Conservation (phyloP, 2,888 invertebrate species). For the Nesidiocoris tenuis region DNA sequence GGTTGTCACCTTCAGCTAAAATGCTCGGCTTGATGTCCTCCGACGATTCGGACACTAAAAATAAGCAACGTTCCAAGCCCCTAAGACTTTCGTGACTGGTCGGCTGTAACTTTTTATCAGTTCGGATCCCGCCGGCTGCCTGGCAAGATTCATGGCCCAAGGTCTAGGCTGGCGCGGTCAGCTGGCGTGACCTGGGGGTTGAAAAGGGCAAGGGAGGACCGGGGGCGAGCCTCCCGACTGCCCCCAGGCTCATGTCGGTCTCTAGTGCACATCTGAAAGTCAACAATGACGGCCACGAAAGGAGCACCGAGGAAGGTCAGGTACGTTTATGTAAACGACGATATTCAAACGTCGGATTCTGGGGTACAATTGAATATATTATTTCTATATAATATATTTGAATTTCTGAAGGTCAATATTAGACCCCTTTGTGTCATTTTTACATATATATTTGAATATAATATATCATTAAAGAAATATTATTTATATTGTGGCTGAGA, state of each 20-base stretch:
- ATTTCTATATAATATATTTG: too few species aligned
- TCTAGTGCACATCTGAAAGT: constrained; percentile 34
- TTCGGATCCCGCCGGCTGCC: neutral
- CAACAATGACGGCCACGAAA: constrained; percentile 35
- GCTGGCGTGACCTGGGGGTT: constrained; percentile 26
- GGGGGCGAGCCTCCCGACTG: neutral
- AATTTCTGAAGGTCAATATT: too few species aligned
- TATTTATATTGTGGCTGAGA: too few species aligned
- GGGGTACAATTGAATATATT: neutral
- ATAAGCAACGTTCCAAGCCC: neutral
- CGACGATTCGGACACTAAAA: neutral
- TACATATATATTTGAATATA: too few species aligned
- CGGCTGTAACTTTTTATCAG: neutral
- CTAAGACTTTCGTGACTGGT: neutral
- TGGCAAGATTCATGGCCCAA: constrained; percentile 8
- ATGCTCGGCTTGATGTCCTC: neutral
- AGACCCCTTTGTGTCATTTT: too few species aligned
- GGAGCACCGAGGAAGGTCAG: constrained; percentile 14
- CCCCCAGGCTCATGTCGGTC: neutral
- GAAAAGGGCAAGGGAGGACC: neutral
- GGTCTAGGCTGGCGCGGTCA: constrained; percentile 30
- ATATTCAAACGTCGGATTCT: neutral
- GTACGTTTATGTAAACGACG: constrained; percentile 8
- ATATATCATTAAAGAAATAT: too few species aligned
- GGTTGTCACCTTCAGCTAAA: neutral